A percentile compares a stretch with the other conserved stretches of the same genome.
Conservation (phyloP, 2,113 vertebrate species). For the Lepus timidus region DNA sequence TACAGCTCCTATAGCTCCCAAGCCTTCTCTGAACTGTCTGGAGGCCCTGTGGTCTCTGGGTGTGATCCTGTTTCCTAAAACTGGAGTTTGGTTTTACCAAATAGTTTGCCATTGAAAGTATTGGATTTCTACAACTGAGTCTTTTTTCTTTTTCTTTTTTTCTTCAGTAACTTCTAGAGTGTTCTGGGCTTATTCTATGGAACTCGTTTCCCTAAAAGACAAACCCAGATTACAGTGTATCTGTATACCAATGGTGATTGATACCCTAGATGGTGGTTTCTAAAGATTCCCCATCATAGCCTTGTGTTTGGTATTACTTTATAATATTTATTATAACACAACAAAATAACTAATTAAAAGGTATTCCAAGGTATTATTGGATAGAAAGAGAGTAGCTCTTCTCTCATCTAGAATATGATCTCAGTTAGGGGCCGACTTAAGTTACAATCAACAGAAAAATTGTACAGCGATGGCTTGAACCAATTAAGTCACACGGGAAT, state of each 20-base stretch:
- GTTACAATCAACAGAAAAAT: not conserved
- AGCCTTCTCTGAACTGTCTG: not conserved
- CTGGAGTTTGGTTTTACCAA: not conserved
- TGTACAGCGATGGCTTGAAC: not conserved
- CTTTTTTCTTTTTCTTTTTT: not conserved
- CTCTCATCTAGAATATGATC: not conserved
- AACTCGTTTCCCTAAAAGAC: constrained; percentile 38
- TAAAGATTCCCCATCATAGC: not conserved
- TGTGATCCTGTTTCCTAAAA: not conserved
- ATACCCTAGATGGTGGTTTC: not conserved
- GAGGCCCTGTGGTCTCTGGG: not conserved
- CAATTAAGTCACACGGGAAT: not conserved
- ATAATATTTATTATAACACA: too few relatives aligned
- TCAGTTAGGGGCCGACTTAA: not conserved
- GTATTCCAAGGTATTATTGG: not conserved
- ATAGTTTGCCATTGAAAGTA: constrained; percentile 4
- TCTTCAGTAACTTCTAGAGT: not conserved
- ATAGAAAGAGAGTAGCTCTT: not conserved
- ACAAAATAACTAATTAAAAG: constrained; percentile 4
- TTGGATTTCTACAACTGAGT: not conserved
- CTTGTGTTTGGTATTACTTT: not conserved
- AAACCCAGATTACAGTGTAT: not conserved
- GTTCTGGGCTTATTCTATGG: not conserved
- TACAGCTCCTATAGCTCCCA: not conserved
- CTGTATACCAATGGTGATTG: not conserved